Evolutionary conservation across 2,888 invertebrate species (phyloP).

Genomic region (Aricia artaxerxes): DNA sequence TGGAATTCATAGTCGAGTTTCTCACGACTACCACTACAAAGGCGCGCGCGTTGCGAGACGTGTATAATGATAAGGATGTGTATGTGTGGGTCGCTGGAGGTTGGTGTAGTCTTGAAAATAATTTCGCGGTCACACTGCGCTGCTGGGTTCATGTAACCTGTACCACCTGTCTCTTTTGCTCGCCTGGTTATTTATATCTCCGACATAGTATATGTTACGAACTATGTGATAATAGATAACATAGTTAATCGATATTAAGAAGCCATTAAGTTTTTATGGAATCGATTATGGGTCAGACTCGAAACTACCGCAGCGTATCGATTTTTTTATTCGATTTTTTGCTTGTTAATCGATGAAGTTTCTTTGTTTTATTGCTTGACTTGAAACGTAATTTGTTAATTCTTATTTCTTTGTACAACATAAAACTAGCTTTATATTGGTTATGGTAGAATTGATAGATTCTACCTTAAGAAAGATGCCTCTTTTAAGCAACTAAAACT

Average conservation of each 20-base stretch:
- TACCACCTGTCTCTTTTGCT: constrained; percentile 77
- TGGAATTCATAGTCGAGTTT: constrained; percentile 64
- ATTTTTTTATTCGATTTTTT: neutral
- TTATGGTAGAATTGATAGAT: too few species aligned
- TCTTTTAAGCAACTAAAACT: too few species aligned
- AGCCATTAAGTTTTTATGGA: constrained; percentile 35
- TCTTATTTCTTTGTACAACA: neutral
- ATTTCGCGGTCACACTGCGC: constrained; percentile 79
- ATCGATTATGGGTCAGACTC: neutral
- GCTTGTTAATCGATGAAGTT: neutral
- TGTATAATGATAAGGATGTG: constrained; percentile 55
- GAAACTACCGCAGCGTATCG: neutral
- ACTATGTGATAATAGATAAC: constrained; percentile 51
- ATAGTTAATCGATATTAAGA: constrained; percentile 48
- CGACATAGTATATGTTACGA: constrained; percentile 59
- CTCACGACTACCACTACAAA: constrained; percentile 77
- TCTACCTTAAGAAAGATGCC: too few species aligned
- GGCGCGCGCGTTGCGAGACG: constrained; percentile 68
- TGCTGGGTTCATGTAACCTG: constrained; percentile 76
- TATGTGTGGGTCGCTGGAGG: constrained; percentile 62
- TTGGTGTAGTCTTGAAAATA: constrained; percentile 80
- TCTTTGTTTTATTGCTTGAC: neutral
- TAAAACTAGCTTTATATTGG: neutral
- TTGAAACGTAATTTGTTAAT: neutral
- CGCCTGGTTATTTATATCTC: constrained; percentile 79